Percentiles rank a stretch among this genome's conserved stretches.
phyloP scores from a whole-genome alignment of 1,140 invertebrate genomes.

The Brachionus paranguensis region DNA sequence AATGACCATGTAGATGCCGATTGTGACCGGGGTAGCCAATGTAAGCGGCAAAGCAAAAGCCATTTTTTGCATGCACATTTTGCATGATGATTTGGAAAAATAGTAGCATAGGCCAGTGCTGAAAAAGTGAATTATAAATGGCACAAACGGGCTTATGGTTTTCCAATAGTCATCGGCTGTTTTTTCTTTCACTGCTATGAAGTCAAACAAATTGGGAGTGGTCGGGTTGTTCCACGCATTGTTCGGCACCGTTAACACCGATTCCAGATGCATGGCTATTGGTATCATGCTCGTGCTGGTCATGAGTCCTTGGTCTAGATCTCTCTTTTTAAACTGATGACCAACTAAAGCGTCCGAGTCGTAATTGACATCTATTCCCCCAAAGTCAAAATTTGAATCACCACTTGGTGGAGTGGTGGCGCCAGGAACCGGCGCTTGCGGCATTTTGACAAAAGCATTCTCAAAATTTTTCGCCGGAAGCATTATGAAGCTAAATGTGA shows the following conservation, averaged over 20 bases:
- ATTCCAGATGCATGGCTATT: neutral
- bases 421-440: neutral
- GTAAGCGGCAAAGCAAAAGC: constrained; percentile 49
- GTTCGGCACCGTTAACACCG: constrained; percentile 22
- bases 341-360: neutral
- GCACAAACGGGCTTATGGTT: constrained; percentile 43
- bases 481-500: constrained; percentile 42
- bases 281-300: neutral
- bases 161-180: constrained; percentile 39
- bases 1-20: constrained; percentile 44
- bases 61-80: constrained; percentile 49
- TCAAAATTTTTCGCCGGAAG: constrained; percentile 39
- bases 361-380: neutral
- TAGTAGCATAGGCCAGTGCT: constrained; percentile 50
- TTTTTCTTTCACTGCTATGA: constrained; percentile 38
- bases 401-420: neutral
- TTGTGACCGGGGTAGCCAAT: constrained; percentile 46
- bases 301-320: neutral
- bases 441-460: constrained; percentile 38
- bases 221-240: constrained; percentile 34
- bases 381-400: constrained; percentile 31
- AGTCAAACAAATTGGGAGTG: constrained; percentile 32
- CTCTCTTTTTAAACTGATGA: neutral
- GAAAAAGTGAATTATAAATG: constrained; percentile 46
- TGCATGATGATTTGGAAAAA: constrained; percentile 49